Percentiles rank a stretch among this genome's conserved stretches.
Evolutionary conservation across 2,797 vertebrate species (phyloP).

Genomic region (Melanotaenia trifasciata): DNA sequence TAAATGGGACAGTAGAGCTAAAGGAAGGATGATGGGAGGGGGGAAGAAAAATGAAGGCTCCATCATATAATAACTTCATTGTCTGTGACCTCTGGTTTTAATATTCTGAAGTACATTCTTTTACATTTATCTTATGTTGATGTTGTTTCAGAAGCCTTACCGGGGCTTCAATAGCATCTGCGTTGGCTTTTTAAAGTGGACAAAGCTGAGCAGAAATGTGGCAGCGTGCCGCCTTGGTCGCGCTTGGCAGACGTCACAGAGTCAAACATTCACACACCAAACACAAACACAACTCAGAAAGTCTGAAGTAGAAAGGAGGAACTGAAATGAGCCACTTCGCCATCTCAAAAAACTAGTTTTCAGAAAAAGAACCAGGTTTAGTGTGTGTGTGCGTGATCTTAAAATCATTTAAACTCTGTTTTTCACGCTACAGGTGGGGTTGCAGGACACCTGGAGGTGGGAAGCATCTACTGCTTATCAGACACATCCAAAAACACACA

Average conservation of each 20-base stretch:
- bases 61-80: conserved; percentile 70
- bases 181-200: conserved; percentile 20
- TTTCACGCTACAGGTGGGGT: conserved; percentile 26
- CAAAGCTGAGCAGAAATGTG: conserved; percentile 38
- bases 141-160: conserved; percentile 37
- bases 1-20: conserved; percentile 47
- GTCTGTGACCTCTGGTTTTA: conserved; percentile 69
- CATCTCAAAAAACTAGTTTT: conserved; percentile 86
- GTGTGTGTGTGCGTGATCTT: conserved; percentile 75
- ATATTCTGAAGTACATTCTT: conserved; percentile 56
- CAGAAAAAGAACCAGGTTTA: conserved; percentile 87
- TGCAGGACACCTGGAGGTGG: conserved; percentile 34
- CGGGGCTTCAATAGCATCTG: conserved; percentile 17
- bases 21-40: conserved; percentile 33
- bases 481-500: conserved; percentile 23
- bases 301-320: conserved; percentile 43
- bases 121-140: conserved; percentile 45
- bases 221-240: conserved; percentile 54
- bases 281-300: conserved; percentile 12
- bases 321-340: conserved; percentile 70
- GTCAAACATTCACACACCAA: conserved; percentile 74
- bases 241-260: conserved; percentile 86
- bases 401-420: conserved; percentile 78
- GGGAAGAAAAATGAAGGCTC: conserved; percentile 62
- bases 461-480: conserved; percentile 43